Evolutionary conservation across 2,888 invertebrate genomes (phyloP), one percentile per base, ranked within the genome.

Genomic region (Drosophila affinis): DNA sequence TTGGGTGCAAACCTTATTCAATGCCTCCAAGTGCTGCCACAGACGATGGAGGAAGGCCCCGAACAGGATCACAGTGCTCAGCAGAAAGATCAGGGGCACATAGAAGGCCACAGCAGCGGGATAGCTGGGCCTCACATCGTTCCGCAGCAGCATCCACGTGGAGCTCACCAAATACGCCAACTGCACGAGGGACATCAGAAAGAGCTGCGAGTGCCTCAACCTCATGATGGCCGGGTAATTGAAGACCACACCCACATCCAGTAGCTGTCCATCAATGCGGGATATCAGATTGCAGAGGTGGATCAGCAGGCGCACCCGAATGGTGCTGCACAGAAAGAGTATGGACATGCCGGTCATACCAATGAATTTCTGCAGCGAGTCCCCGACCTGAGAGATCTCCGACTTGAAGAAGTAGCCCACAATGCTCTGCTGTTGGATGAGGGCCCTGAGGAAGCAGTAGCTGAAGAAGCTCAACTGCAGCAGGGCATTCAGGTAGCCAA

Each of bases 361-460:
- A 7, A 90, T 89, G 59, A 90, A 91, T 49, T 91, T 91, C 67
- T 92, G 92, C 21, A 92, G 57, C 0, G 88, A 86, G 51, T 92
- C 92, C 10, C 92, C 92, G 39, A 92, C 73, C 63, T 88, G 82
- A 0, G 92, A 91, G 46, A 92, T 91, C 54, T 91, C 86, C 14
- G 91, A 91, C 54, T 91, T 89, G 56, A 92, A 91, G 67, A 92
- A 92, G 69, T 90, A 92, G 3, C 90, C 89, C 17, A 92, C 91
- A 76, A 92, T 92, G 10, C 91, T 91, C 55, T 92, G 91, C 55
- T 89, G 78, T 52, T 88, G 67, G 4, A 89, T 56, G 51, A 91
- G 86, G 0, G 91, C 88, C 29, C 81, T 75, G 9, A 90, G 45
- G 52, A 91, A 91, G 67, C 92, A 92, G 61, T 89, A 90, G 75